A percentile compares a stretch with the other conserved stretches of the same genome.
Evolutionary conservation across 2,797 vertebrate genomes (phyloP).

Genomic region (Heliangelus exortis): DNA sequence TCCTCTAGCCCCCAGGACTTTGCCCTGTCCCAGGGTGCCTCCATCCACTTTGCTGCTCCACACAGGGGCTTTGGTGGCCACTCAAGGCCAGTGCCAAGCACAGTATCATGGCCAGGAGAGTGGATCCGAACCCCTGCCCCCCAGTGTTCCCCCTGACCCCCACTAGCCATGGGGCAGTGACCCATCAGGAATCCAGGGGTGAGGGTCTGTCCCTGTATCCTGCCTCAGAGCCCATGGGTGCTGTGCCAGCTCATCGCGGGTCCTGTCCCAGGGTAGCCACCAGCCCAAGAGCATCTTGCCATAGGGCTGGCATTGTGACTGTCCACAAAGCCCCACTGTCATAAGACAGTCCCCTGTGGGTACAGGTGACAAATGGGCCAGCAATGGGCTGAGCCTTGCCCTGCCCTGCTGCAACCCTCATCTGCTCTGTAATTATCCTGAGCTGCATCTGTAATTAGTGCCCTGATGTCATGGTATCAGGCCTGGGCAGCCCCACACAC

Average conservation of each 20-base stretch:
- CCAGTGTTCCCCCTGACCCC: neutral
- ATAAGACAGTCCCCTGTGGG: neutral
- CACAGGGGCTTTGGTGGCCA: accelerated
- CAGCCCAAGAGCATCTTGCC: neutral
- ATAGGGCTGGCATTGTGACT: accelerated
- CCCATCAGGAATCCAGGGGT: accelerated
- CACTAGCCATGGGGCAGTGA: neutral
- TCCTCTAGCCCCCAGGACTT: neutral
- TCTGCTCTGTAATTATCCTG: conserved; percentile 46
- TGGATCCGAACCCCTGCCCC: neutral
- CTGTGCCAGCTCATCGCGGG: accelerated
- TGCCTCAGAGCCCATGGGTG: accelerated
- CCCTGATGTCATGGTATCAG: conserved; percentile 59
- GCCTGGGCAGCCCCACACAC: neutral
- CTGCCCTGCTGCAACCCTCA: neutral
- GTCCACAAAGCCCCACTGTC: neutral
- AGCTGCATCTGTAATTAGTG: conserved; percentile 52
- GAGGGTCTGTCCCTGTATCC: neutral
- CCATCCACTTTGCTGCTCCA: neutral
- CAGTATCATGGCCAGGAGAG: accelerated
- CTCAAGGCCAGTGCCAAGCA: neutral
- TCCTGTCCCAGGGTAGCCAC: neutral
- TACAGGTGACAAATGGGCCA: conserved; percentile 28
- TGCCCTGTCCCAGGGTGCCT: neutral
- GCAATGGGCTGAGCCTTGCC: conserved; percentile 8